phyloP scores from a whole-genome alignment of 2,113 vertebrate species.

The Ctenodactylus gundi region DNA sequence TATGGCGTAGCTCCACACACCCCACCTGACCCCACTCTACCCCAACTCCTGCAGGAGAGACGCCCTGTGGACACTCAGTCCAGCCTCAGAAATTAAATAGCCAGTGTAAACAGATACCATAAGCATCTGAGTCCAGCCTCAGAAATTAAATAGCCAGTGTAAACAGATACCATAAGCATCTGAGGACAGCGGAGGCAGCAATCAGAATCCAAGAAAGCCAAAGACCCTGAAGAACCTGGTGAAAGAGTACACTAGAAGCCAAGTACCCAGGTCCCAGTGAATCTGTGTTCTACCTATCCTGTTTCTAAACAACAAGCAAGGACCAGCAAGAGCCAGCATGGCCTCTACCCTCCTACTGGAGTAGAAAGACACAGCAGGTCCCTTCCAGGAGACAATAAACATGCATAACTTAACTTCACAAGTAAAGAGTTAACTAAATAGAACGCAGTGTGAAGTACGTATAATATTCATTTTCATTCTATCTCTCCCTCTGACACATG shows the following conservation, averaged over 20 bases:
- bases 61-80: not conserved
- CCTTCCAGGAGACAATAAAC: accelerated
- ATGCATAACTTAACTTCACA: accelerated
- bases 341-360: no score
- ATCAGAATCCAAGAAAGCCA: not conserved
- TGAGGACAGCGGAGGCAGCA: not conserved
- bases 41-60: accelerated
- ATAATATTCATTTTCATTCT: not conserved
- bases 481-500: not conserved
- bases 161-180: not conserved
- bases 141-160: accelerated
- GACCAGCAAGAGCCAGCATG: accelerated
- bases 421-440: accelerated
- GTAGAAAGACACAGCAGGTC: accelerated
- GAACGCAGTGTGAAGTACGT: accelerated
- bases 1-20: accelerated
- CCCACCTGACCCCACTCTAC: no score
- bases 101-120: not conserved
- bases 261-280: accelerated
- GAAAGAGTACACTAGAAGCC: not conserved
- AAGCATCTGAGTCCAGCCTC: not conserved
- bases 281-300: not conserved
- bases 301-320: accelerated
- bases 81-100: not conserved
- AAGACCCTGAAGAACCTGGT: not conserved